These are phyloP conservation scores for Globicephala melas DNA, from an alignment of 2,113 vertebrate genomes.

Conservation along the genomic window DNA sequence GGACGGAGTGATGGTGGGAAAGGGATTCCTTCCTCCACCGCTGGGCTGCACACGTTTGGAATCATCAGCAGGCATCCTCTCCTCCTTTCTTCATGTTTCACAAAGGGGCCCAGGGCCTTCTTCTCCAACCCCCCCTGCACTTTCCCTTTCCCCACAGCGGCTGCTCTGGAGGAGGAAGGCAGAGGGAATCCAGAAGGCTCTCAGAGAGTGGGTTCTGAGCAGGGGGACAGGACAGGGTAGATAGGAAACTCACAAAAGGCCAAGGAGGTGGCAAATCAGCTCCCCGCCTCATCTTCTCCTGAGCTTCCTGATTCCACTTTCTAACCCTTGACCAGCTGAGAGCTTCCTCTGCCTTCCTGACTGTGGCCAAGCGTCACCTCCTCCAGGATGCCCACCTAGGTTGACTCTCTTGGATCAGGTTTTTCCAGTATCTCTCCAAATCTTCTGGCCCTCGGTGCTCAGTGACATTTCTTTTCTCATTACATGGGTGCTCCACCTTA, in stretches of 20 bases:
- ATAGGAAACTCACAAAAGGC: background rate
- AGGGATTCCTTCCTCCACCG: rapidly evolving
- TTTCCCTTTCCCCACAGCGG: background rate
- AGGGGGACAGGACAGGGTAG: background rate
- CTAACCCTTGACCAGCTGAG: background rate
- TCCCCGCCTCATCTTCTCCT: background rate
- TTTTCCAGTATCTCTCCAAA: background rate
- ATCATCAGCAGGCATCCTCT: background rate
- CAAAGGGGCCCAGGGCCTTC: background rate
- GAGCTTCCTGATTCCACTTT: no score
- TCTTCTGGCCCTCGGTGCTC: background rate
- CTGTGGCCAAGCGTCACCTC: background rate
- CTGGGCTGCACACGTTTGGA: rapidly evolving
- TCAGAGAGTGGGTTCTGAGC: background rate
- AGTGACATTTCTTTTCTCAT: background rate
- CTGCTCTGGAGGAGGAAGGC: background rate
- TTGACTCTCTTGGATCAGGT: background rate
- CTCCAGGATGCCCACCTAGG: background rate
- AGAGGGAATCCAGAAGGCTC: background rate
- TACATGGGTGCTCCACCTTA: rapidly evolving
- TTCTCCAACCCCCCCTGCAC: background rate
- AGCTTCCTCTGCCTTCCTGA: background rate
- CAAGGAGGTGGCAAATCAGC: background rate
- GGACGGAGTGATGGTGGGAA: background rate
- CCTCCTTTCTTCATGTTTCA: background rate